Conservation (phyloP, 2,113 vertebrate genomes). For the Sisor rabdophorus region DNA sequence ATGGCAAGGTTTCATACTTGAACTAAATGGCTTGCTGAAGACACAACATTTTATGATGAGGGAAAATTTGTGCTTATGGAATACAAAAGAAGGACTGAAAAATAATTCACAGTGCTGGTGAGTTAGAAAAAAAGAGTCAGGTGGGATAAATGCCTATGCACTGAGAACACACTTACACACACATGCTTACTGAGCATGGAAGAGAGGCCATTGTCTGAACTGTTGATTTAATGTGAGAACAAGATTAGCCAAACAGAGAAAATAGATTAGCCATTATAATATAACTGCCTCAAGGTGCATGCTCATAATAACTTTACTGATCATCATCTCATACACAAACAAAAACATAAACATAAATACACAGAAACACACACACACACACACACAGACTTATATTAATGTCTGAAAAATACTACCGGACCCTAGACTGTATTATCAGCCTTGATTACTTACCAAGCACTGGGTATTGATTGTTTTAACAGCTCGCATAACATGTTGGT, state of each 20-base stretch:
- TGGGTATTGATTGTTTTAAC: constrained; percentile 21
- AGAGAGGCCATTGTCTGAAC: constrained; percentile 26
- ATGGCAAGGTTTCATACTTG: not conserved
- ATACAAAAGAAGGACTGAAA: constrained; percentile 22
- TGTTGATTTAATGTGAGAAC: constrained; percentile 40
- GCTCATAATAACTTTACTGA: constrained; percentile 32
- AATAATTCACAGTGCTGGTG: constrained; percentile 21
- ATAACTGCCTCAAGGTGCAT: constrained; percentile 9
- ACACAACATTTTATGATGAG: constrained; percentile 17
- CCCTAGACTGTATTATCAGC: constrained; percentile 12
- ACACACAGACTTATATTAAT: not conserved
- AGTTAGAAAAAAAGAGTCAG: constrained; percentile 15
- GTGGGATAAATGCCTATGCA: not conserved
- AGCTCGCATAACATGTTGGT: not conserved
- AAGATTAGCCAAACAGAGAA: constrained; percentile 21
- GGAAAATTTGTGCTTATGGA: constrained; percentile 8
- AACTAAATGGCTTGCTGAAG: not conserved
- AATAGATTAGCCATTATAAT: constrained; percentile 38
- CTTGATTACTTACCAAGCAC: constrained; percentile 14
- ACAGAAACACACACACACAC: not conserved
- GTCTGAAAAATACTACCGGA: constrained; percentile 3
- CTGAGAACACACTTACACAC: constrained; percentile 18
- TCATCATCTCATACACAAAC: constrained; percentile 5
- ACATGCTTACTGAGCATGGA: constrained; percentile 23
- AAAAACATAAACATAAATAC: not conserved